Base-by-base conservation (phyloP, 2,113 vertebrate species). In the Mesocricetus auratus region DNA sequence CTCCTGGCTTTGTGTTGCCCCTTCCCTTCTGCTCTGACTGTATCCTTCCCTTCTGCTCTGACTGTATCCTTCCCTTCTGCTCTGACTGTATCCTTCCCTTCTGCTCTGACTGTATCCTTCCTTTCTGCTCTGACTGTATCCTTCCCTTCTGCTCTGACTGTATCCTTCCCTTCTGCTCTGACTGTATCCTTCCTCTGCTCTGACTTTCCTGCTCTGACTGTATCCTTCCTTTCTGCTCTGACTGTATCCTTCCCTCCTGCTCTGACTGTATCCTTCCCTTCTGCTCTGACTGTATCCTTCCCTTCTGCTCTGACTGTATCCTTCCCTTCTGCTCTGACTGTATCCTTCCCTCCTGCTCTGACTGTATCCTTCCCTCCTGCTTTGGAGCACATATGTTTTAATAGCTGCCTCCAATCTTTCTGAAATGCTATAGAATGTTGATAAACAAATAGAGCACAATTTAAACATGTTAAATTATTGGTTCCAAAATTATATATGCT, bases 401-500 rank as follows among this genome's bases (percentile, higher is more conserved):
- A 68, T 58, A 66, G 68, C 36, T 58, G 42, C 66, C 50, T 94
- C 1, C 26, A 89, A 42, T 91, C 58, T 24, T 95, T 96, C 77
- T 50, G 89, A 89, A 89, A 64, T 47, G 71, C 93, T 90, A 26
- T 62, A 87, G 24, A 81, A 31, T 87, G n/a, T 36, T 45, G 69
- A 66, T 75, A 92, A 82, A 50, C 60, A 36, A 47, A 16, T 71
- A 74, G 71, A 93, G 74, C 66, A 62, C 45, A 62, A 62, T 42
- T n/a, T 42, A 0, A 22, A 29, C 53, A 95, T 77, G 89, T 50
- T 33, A 85, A 53, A 56, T 75, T n/a, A 81, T 60, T 92, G n/a
- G 22, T 69, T 96, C 36, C 45, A 89, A 92, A 53, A 88, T 13
- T 33, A 85, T n/a, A 79, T 75, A 94, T 89, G 4, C n/a, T 15